A percentile compares a stretch with the other conserved stretches of the same genome.
Conservation (phyloP, 1,140 invertebrate genomes). For the Neuroterus valhalla region DNA sequence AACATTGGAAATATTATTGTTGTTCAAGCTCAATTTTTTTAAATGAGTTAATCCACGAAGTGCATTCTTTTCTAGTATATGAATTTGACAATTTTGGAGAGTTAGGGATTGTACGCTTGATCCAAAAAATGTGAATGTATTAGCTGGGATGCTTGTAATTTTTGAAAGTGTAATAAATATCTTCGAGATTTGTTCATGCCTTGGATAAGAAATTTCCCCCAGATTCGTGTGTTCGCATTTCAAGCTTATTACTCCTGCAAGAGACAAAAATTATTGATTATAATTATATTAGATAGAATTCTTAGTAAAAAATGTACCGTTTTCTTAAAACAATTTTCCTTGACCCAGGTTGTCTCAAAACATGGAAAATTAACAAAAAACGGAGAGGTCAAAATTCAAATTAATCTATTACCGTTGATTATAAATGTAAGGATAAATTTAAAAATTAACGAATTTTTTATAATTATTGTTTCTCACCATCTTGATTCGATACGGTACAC, state of each 20-base stretch:
- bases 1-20: slow-evolving; percentile 58
- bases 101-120: slow-evolving; percentile 54
- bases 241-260: background rate
- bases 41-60: slow-evolving; percentile 51
- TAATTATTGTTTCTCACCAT: background rate
- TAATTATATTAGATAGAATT: too few relatives aligned
- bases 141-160: slow-evolving; percentile 45
- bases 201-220: background rate
- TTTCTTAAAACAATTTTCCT: too few relatives aligned
- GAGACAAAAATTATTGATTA: background rate
- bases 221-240: slow-evolving; percentile 1
- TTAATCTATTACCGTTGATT: background rate
- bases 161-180: slow-evolving; percentile 45
- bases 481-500: background rate
- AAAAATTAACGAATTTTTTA: background rate
- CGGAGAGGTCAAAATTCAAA: too few relatives aligned
- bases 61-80: slow-evolving; percentile 51
- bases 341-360: too few relatives aligned
- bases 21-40: slow-evolving; percentile 58
- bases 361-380: too few relatives aligned
- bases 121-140: slow-evolving; percentile 49
- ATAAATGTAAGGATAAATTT: background rate
- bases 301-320: too few relatives aligned
- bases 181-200: background rate
- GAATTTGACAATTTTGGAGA: slow-evolving; percentile 58